Evolutionary conservation across 1,140 invertebrate genomes (phyloP).

Genomic region (Microplitis mediator): DNA sequence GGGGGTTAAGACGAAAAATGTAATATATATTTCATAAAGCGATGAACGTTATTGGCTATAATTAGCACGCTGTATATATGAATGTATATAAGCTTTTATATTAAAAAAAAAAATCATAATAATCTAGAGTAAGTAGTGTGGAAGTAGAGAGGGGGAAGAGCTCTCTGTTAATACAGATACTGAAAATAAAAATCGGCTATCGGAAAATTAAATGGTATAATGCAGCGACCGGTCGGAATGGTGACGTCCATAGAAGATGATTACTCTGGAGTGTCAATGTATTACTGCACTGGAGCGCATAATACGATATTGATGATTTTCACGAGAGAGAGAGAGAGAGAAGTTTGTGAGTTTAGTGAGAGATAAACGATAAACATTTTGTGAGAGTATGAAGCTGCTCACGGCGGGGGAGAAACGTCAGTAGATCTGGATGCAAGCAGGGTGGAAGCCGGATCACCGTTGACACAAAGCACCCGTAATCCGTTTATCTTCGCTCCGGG

Average conservation of each 20-base stretch:
- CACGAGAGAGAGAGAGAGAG: not conserved
- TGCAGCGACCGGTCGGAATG: no score
- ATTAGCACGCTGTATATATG: not conserved
- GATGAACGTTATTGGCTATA: not conserved
- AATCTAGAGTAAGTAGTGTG: no score
- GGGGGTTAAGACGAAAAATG: conserved; percentile 56
- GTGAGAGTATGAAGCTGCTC: not conserved
- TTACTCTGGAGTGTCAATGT: no score
- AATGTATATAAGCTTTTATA: no score
- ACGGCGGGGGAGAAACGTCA: not conserved
- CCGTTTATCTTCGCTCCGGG: conserved; percentile 60
- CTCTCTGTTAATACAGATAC: no score
- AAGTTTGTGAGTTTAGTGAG: not conserved
- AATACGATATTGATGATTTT: conserved; percentile 46
- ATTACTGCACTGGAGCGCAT: conserved; percentile 36
- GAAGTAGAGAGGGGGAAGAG: no score
- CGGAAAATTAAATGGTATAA: no score
- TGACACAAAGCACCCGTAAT: conserved; percentile 58
- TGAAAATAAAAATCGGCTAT: no score
- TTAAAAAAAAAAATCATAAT: no score
- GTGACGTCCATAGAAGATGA: no score
- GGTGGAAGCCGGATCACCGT: conserved; percentile 51
- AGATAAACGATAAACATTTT: no score
- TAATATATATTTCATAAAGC: conserved; percentile 58
- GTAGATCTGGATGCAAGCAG: conserved; percentile 28